A percentile compares a stretch with the other conserved stretches of the same genome.
phyloP scores from a whole-genome alignment of 1,140 invertebrate genomes.

The Drosophila elegans region DNA sequence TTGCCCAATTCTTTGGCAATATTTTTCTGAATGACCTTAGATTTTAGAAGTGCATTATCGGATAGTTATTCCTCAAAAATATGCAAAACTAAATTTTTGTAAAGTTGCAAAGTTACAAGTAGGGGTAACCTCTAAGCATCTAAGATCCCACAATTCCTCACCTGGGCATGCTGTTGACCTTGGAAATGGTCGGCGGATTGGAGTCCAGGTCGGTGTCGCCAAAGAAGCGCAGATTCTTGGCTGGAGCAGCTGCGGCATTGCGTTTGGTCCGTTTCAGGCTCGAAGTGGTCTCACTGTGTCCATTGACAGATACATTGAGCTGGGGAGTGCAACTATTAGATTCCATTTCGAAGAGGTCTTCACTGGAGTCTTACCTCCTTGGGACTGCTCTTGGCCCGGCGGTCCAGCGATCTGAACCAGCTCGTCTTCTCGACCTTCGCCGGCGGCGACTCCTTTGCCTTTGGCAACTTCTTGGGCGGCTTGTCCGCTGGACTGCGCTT shows the following conservation, averaged over 20 bases:
- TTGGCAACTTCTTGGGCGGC: slow-evolving; percentile 60
- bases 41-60: no score
- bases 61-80: no score
- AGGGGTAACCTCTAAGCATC: no score
- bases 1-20: no score
- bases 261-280: slow-evolving; percentile 84
- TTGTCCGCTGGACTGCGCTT: slow-evolving; percentile 79
- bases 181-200: slow-evolving; percentile 85
- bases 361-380: slow-evolving; percentile 50
- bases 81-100: no score
- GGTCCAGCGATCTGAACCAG: slow-evolving; percentile 89
- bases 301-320: slow-evolving; percentile 77
- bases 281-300: slow-evolving; percentile 85
- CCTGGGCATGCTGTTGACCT: slow-evolving; percentile 87
- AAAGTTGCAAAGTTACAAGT: no score
- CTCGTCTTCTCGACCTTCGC: slow-evolving; percentile 83
- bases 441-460: slow-evolving; percentile 47
- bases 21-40: no score
- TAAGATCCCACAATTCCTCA: slow-evolving; percentile 13
- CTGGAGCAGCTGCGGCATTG: slow-evolving; percentile 84
- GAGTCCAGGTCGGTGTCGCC: slow-evolving; percentile 92
- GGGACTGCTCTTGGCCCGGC: slow-evolving; percentile 85
- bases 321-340: slow-evolving; percentile 3
- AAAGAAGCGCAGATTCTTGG: slow-evolving; percentile 91
- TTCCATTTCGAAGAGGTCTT: not conserved